Evolutionary conservation across 1,140 invertebrate genomes (phyloP), one percentile per base, ranked within the genome.

Genomic region (Samia ricini): DNA sequence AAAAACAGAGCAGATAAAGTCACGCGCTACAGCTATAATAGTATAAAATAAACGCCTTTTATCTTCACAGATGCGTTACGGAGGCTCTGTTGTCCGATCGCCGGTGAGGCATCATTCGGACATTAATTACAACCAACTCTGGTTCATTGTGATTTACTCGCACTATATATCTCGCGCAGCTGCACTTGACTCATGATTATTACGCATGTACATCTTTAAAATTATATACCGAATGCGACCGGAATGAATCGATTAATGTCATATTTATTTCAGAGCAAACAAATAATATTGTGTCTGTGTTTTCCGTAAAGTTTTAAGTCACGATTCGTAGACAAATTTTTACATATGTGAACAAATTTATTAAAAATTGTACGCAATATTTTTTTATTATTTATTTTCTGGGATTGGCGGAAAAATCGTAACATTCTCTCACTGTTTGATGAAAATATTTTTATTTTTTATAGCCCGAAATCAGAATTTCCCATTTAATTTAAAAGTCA

Each of bases 131-230:
- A 55, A 42, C 55, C 69, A 74, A 57, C 61, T 66, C 69, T 60
- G 61, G 66, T 66, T 66, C 71, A 69, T 70, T 71, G 79, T 85
- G 81, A 85, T 85, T 85, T 85, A 83, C 78, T 81, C 71, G 64
- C 51, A 60, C 57, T 61, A 63, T 66, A 64, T 57, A 69, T 72
- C 71, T 71, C 71, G 67, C 73, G 81, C 82, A 85, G 79, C 74
- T 85, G 84, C 81, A 73, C 72, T 79, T 87, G 79, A 85, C 68
- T 83, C 81, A 83, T 69, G 72, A 71, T 69, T 72, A 75, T 65
- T 68, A 61, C 66, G 56, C 33, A 57, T 42, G 20, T 20, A 10
- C 33, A 18, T 55, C 52, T 55, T 55, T 55, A 22, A 55, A 55
- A 24, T 15, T 18, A 22, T 4, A 55, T 22, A 19, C n/a, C 22